Conservation (phyloP, 1,140 invertebrate species). For the Portunus trituberculatus region DNA sequence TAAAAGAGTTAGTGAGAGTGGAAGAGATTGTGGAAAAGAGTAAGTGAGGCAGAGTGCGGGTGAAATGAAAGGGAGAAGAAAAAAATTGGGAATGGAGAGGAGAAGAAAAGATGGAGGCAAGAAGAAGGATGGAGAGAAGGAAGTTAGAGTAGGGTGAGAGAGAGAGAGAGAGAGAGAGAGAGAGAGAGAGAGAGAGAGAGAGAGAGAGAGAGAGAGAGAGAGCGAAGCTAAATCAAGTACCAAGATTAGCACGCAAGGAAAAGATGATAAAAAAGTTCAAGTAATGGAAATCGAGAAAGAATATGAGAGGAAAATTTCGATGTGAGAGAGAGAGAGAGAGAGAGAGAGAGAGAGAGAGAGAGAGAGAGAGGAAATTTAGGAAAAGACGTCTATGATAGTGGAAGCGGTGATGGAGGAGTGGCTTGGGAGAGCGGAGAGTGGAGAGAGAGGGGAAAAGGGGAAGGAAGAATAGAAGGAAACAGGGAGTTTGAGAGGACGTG, state of each 20-base stretch:
- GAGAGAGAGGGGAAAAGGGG: not conserved
- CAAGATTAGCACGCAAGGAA: not conserved
- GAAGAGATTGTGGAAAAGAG: too few species aligned
- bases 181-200: not conserved
- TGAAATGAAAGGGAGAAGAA: too few species aligned
- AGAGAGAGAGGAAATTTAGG: constrained; percentile 23
- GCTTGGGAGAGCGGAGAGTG: not conserved
- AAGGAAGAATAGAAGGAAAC: not conserved
- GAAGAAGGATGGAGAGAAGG: too few species aligned
- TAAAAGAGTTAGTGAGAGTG: too few species aligned
- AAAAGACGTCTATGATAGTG: too few species aligned
- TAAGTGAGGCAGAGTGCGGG: too few species aligned
- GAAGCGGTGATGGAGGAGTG: not conserved
- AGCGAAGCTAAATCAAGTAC: not conserved
- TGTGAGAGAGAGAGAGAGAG: constrained; percentile 41
- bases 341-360: constrained; percentile 44
- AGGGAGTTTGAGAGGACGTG: not conserved
- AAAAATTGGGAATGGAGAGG: not conserved
- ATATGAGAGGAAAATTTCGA: not conserved
- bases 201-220: constrained; percentile 31
- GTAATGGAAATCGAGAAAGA: not conserved
- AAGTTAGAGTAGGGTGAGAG: not conserved
- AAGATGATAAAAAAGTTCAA: not conserved
- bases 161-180: constrained; percentile 23
- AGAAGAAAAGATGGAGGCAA: not conserved